Conservation (phyloP, 92 coral and sea anemone species). For the Bergia puertoricense region DNA sequence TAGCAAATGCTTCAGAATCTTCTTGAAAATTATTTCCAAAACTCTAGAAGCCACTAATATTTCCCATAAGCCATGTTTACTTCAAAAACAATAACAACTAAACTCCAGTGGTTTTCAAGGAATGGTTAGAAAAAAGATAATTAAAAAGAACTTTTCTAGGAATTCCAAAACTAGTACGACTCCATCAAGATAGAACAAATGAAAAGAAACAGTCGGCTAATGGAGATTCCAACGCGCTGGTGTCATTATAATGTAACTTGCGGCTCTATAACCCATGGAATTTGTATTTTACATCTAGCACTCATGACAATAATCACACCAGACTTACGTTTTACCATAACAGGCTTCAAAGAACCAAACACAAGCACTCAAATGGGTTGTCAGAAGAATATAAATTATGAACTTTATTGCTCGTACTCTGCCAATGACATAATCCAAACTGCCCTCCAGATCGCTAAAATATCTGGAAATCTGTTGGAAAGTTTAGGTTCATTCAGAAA, state of each 20-base stretch:
- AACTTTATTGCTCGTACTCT: constrained; percentile 82
- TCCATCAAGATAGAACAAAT: no score
- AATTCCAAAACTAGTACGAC: no score
- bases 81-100: no score
- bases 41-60: no score
- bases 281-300: not conserved
- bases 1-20: no score
- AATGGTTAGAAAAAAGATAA: not conserved
- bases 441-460: constrained; percentile 75
- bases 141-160: no score
- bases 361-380: constrained; percentile 78
- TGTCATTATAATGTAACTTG: no score
- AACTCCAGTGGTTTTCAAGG: not conserved
- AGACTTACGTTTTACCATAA: constrained; percentile 61
- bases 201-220: no score
- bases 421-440: constrained; percentile 67
- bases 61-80: no score
- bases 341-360: constrained; percentile 83
- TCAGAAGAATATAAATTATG: constrained; percentile 66
- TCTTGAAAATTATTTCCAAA: no score
- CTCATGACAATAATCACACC: not conserved
- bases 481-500: not conserved
- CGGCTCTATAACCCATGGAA: no score
- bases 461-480: constrained; percentile 68
- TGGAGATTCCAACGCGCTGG: no score